A percentile compares a stretch with the other conserved stretches of the same genome.
Conservation (phyloP, 2,888 invertebrate genomes). For the Caenorhabditis japonica region DNA sequence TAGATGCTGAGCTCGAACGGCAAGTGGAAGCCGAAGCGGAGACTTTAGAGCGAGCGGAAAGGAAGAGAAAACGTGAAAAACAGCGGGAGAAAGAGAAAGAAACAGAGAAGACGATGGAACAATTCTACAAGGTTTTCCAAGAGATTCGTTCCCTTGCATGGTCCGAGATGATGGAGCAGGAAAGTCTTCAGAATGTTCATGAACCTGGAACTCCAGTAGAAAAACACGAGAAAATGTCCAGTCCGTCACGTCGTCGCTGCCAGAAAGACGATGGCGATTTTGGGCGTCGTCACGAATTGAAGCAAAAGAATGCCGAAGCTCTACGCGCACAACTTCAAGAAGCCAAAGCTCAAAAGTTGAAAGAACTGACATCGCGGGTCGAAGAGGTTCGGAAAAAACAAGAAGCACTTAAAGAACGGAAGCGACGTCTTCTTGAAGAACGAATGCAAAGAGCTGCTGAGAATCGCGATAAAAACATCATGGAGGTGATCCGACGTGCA, state of each 20-base stretch:
- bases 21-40: conserved; percentile 77
- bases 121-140: conserved; percentile 33
- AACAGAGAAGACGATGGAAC: conserved; percentile 21
- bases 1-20: conserved; percentile 75
- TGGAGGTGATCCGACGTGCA: conserved; percentile 88
- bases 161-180: conserved; percentile 62
- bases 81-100: conserved; percentile 17
- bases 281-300: conserved; percentile 84
- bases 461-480: conserved; percentile 85
- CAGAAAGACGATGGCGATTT: conserved; percentile 61
- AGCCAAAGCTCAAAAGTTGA: conserved; percentile 88
- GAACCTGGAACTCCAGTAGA: conserved; percentile 93
- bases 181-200: conserved; percentile 78
- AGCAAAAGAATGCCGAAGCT: conserved; percentile 91
- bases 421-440: conserved; percentile 78
- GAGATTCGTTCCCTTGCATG: conserved; percentile 44
- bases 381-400: conserved; percentile 85
- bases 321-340: conserved; percentile 87
- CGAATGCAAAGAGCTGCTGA: conserved; percentile 86
- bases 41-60: conserved; percentile 43
- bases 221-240: conserved; percentile 92
- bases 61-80: conserved; percentile 12
- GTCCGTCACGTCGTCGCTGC: conserved; percentile 80
- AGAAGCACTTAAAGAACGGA: conserved; percentile 87
- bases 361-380: conserved; percentile 88